Evolutionary conservation across 2,888 invertebrate genomes (phyloP).

Genomic region (Alcis repandata): DNA sequence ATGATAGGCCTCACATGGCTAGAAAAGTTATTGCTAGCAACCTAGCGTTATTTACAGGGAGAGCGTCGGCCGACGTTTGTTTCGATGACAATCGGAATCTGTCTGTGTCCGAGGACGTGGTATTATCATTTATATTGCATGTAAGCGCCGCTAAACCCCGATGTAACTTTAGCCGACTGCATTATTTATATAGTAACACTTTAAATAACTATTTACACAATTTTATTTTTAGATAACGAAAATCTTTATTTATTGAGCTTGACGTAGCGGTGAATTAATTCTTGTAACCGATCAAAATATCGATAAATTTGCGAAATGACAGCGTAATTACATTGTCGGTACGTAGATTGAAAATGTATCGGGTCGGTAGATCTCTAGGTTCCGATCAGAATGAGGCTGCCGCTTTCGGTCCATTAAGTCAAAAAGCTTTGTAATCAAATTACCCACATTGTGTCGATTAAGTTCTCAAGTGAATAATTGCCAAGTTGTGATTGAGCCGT

Average conservation of each 20-base stretch:
- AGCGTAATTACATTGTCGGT: constrained; percentile 69
- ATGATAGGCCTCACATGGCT: constrained; percentile 75
- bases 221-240: constrained; percentile 32
- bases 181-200: constrained; percentile 64
- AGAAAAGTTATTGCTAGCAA: constrained; percentile 73
- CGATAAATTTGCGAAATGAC: constrained; percentile 73
- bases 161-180: constrained; percentile 60
- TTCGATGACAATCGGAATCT: constrained; percentile 80
- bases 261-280: constrained; percentile 59
- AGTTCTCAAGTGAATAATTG: constrained; percentile 59
- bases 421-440: constrained; percentile 64
- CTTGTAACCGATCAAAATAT: constrained; percentile 70
- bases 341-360: constrained; percentile 62
- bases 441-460: constrained; percentile 58
- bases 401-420: constrained; percentile 69
- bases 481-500: constrained; percentile 64
- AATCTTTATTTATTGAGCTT: constrained; percentile 34
- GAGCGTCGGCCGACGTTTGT: constrained; percentile 71
- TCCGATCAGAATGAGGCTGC: constrained; percentile 50
- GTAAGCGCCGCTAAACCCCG: constrained; percentile 60
- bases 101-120: constrained; percentile 71
- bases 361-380: constrained; percentile 54
- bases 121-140: constrained; percentile 75
- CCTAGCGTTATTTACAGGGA: constrained; percentile 71
- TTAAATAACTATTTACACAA: constrained; percentile 48